Evolutionary conservation across 2,888 invertebrate species (phyloP).

Genomic region (Pediacus dermestoides): DNA sequence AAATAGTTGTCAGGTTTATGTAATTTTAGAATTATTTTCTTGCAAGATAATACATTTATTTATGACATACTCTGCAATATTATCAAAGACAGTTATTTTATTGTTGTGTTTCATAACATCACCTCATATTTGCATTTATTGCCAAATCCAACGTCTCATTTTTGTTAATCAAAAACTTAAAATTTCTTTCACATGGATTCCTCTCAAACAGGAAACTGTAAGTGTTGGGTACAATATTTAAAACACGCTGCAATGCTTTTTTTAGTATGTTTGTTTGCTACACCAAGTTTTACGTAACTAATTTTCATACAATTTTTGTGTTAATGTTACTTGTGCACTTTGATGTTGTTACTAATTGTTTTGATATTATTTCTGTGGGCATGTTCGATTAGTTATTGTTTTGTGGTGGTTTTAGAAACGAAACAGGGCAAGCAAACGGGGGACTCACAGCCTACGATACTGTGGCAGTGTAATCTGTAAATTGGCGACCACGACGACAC

Average conservation of each 20-base stretch:
- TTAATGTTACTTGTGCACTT: constrained; percentile 18
- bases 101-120: no score
- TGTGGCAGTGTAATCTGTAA: constrained; percentile 97
- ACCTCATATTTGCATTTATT: no score
- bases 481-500: constrained; percentile 27
- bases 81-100: no score
- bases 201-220: constrained; percentile 73
- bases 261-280: constrained; percentile 18
- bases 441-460: constrained; percentile 98
- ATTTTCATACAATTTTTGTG: constrained; percentile 29
- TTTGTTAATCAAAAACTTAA: no score
- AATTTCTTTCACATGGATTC: constrained; percentile 50
- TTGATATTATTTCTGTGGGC: constrained; percentile 5
- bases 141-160: no score
- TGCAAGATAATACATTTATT: no score
- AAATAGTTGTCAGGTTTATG: no score
- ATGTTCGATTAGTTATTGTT: constrained; percentile 11
- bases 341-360: background rate
- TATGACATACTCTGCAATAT: no score
- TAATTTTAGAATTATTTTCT: no score
- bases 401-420: constrained; percentile 76
- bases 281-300: no score
- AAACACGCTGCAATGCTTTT: constrained; percentile 17
- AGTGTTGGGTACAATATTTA: constrained; percentile 52
- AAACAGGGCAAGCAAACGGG: constrained; percentile 84